Base-by-base conservation (phyloP, 2,888 invertebrate genomes). In the Busseola fusca region DNA sequence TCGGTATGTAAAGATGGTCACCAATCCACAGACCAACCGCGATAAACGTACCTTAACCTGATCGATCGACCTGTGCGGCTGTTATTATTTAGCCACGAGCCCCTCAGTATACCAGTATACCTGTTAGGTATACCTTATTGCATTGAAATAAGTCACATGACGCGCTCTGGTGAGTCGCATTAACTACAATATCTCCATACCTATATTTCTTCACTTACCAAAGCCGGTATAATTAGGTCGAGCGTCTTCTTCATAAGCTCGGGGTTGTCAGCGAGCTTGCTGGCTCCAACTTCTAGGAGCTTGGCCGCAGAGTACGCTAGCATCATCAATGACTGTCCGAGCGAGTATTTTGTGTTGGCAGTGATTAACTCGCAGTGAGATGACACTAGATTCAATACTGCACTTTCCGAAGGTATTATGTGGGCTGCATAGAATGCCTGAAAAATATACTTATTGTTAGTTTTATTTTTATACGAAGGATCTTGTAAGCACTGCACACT, bases 361-460 rank as follows among this genome's bases (percentile, higher is more conserved):
- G 91, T 95, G 81, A 95, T 95, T 50, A 94, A 87, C 82, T 95
- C 95, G 83, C 95, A 93, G 86, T 96, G 95, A 0, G 92, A 90
- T 0, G 92, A 89, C 18, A 98, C 97, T 9, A 98, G 97, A 68
- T 97, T 97, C n/a, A 98, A 95, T 4, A 98, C 97, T 82, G 98
- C 98, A 86, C 97, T 98, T 90, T 98, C 98, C 0, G 97, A 97
- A 21, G 98, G 98, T 80, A 98, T 97, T 52, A 98, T 97, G 89
- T 98, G 98, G 78, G 97, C 97, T 52, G 97, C 96, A 92, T 97
- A 98, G 30, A 97, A 97, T 48, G 96, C 96, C 97, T 97, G 67
- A 0, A 45, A 69, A 25, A 5, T 16, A 12, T 18, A 5, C 0
- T 12, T n/a, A 10, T 16, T 27, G 6, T 52, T 52, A 58, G 9